Base-by-base conservation (phyloP, 2,888 invertebrate genomes). In the Amphiduros pacificus region DNA sequence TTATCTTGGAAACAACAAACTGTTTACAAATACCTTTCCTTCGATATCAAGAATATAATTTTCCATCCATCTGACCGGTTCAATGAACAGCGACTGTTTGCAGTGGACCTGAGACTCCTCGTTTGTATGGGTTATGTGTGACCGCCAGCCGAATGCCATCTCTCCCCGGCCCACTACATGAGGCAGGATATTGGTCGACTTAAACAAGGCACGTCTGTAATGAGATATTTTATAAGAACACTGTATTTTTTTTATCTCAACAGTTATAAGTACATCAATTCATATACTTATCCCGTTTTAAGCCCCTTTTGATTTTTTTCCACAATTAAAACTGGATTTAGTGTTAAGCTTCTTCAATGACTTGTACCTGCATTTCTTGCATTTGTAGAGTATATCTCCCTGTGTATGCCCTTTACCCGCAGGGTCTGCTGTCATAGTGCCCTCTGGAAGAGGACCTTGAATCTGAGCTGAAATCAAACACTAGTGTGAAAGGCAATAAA, bases 31-130 rank as follows among this genome's bases (percentile, higher is more conserved):
- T 66, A 95, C 86, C 83, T 94, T 93, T 41, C 94, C 94, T 75
- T 91, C 89, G 17, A 89, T 86, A 61, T 85, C 86, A 72, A 88
- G 87, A 44, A 87, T 84, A 51, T 90, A 88, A 73, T 88, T 87
- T 55, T 86, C 85, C 93, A 94, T 94, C 94, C 95, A 95, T 14
- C 88, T 85, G 76, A 94, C 86, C 0, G 95, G 95, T 84, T 94
- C 94, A 65, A 94, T 87, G 84, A 94, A 95, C 82, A 91, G 88
- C 71, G 90, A 91, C 73, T 88, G 88, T 2, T 86, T 87, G 79
- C 94, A 94, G 11, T 36, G 27, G n/a, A 55, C 11, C 27, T 31
- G 31, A 22, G 44, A 54, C 27, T 62, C 53, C 28, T 59, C 56
- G 49, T 60, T 58, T 22, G 65, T 60, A 51, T 58, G 64, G 28